Evolutionary conservation across 2,113 vertebrate species (phyloP), one percentile per base, ranked within the genome.

Genomic region (Salminus brasiliensis): DNA sequence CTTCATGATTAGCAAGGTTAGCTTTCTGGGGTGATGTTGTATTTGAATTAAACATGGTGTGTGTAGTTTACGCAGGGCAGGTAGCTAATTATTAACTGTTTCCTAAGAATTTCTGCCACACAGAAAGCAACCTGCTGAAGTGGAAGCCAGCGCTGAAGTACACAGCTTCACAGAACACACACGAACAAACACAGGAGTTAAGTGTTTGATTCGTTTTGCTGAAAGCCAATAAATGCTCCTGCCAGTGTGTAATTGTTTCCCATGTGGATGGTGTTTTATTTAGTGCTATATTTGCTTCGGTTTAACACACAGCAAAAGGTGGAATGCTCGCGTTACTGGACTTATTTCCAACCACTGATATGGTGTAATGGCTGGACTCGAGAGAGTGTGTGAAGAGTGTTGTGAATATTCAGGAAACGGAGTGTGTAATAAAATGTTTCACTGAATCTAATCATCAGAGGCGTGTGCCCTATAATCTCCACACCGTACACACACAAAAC

Each of bases 241-340:
- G 80, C 80, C 83, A 85, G 73, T 76, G 27, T 68, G 47, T 67
- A 82, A 72, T 73, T 47, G 66, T 41, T 79, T 79, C 77, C 68
- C 25, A 5, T 55, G 53, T 67, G 60, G 25, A 73, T 79, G 76
- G 29, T 45, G 62, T 82, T 79, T 82, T 72, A 72, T 79, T 72
- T 75, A 65, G 12, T 43, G 47, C 16, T 76, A 65, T 59, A 71
- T 74, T 73, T 76, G 65, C 75, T 78, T 79, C 70, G n/a, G 30
- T 66, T 76, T 79, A 21, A 82, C 29, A 41, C 73, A 69, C 52
- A 62, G 68, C 70, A 74, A 73, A 74, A 80, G 29, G 66, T 59
- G 59, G 27, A 55, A 72, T 60, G 49, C 52, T 72, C 39, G 67
- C 41, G 60, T 36, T 52, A 77, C 39, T 83, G 63, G 25, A 76